Evolutionary conservation across 2,113 vertebrate genomes (phyloP), one percentile per base, ranked within the genome.

Genomic region (Cinclus mexicanus): DNA sequence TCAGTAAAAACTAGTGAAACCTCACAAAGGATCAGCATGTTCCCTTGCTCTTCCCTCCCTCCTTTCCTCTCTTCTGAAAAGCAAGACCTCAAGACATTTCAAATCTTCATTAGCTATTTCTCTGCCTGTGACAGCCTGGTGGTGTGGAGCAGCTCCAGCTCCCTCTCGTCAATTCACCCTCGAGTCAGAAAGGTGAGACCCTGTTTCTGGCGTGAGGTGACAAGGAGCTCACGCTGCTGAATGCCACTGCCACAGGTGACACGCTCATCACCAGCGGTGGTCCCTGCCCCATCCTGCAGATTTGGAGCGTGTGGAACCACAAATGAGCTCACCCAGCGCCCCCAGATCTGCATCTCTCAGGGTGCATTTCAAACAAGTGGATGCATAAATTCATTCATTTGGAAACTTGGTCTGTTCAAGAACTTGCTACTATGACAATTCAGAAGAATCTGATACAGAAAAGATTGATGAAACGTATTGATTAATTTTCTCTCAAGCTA

Each of bases 361-460:
- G 89, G 72, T 56, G 69, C 47, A 72, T 85, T 87, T 94, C 33
- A 49, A 52, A 84, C 76, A 76, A 83, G 47, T 14, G 23, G 88
- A 70, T 92, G 94, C 74, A 92, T 83, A 93, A 96, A 96, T 65
- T 44, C 88, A 71, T 47, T 82, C 87, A 72, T 65, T 90, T 6
- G 28, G 80, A 97, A 96, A 96, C 65, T 42, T 81, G 79, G 35
- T 80, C 87, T 93, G 64, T 55, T 94, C 90, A 95, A 87, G 91
- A 97, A 94, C 79, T 96, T 96, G 93, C 96, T 97, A 92, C 94
- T 92, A 95, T 90, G 94, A 95, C 92, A 82, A 98, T 95, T 95
- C 88, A 87, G 83, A 94, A 79, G 75, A 94, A 91, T 94, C 75
- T 42, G 82, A 93, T 95, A 61, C 56, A 90, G 86, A 83, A 64